Conservation (phyloP, 1,140 invertebrate species). For the Adoxophyes honmai region DNA sequence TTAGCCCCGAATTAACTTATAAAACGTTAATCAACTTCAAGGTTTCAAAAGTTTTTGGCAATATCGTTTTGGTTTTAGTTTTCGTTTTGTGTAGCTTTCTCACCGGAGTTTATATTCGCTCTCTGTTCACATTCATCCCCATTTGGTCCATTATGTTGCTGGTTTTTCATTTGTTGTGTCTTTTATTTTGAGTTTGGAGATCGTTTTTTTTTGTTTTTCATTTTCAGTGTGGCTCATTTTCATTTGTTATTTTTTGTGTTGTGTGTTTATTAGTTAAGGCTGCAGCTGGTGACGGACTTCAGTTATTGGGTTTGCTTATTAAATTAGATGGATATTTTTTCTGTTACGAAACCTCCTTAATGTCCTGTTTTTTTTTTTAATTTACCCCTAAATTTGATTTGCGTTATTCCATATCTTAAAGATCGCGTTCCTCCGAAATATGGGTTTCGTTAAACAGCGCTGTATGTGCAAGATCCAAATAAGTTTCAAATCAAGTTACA, state of each 20-base stretch:
- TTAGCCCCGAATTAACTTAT: too few relatives aligned
- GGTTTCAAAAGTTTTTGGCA: neutral
- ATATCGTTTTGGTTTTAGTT: constrained; percentile 16
- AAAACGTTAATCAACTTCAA: constrained; percentile 4
- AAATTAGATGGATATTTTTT: too few relatives aligned
- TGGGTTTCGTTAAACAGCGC: too few relatives aligned
- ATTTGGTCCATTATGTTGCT: neutral
- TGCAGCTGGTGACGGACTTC: neutral
- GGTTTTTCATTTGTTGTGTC: constrained; percentile 15
- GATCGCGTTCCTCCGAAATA: too few relatives aligned
- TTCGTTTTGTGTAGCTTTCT: constrained; percentile 19
- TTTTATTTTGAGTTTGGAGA: constrained; percentile 24
- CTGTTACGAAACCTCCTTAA: too few relatives aligned
- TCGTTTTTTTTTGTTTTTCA: constrained; percentile 17
- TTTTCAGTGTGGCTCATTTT: neutral
- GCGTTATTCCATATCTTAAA: too few relatives aligned
- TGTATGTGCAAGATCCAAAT: too few relatives aligned
- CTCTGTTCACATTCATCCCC: constrained; percentile 7
- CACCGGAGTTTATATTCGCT: constrained; percentile 17
- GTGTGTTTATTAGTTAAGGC: neutral
- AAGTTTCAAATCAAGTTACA: too few relatives aligned
- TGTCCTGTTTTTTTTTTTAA: too few relatives aligned
- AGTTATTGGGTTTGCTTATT: neutral
- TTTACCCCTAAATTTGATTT: too few relatives aligned
- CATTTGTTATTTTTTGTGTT: neutral